phyloP scores from a whole-genome alignment of 2,888 invertebrate species.

The Boloria selene region DNA sequence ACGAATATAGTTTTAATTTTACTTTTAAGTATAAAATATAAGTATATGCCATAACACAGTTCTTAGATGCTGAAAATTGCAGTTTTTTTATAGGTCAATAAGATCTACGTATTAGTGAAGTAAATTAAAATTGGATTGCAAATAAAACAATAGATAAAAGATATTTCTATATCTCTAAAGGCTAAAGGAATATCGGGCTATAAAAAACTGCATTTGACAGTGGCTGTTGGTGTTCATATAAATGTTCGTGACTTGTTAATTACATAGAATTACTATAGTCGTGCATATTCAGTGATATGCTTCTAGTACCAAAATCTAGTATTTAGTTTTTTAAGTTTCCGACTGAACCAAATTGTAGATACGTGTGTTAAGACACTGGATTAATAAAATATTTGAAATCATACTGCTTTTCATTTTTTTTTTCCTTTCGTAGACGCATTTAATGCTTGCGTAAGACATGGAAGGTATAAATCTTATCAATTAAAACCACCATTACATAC shows the following conservation, averaged over 20 bases:
- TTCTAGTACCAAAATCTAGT: conserved; percentile 74
- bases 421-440: conserved; percentile 5
- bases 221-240: conserved; percentile 19
- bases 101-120: background rate
- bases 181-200: background rate
- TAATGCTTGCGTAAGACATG: conserved; percentile 3
- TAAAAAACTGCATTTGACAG: background rate
- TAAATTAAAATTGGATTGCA: too few species aligned
- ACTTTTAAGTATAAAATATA: background rate
- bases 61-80: conserved; percentile 8
- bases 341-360: conserved; percentile 80
- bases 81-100: conserved; percentile 13
- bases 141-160: too few species aligned
- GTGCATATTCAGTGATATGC: conserved; percentile 44
- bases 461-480: conserved; percentile 26
- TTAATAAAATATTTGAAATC: conserved; percentile 58
- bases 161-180: background rate
- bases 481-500: conserved; percentile 30
- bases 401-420: conserved; percentile 41
- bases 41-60: background rate
- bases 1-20: background rate
- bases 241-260: conserved; percentile 32
- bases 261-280: conserved; percentile 22
- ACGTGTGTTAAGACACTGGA: conserved; percentile 71
- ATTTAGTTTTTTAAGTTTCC: conserved; percentile 79